Evolutionary conservation across 2,113 vertebrate species (phyloP).

Genomic region (Peromyscus californicus): DNA sequence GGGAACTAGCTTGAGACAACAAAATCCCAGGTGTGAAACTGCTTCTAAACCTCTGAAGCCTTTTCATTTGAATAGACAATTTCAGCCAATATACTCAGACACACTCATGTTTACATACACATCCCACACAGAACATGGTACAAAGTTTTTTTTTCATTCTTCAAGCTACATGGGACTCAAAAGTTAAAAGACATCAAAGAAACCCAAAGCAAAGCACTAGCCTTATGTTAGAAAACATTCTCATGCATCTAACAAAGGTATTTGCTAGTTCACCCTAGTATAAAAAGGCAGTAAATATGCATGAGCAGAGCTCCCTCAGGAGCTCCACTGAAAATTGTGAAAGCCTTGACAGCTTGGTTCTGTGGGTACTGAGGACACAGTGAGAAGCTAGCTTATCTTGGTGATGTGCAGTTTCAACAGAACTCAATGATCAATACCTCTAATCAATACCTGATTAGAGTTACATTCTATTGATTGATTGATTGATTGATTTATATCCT

Average conservation of each 20-base stretch:
- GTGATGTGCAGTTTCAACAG: background rate
- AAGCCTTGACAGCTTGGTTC: background rate
- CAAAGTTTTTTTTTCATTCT: background rate
- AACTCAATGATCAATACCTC: slow-evolving; percentile 42
- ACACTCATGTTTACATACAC: background rate
- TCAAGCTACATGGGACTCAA: background rate
- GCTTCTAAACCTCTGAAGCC: background rate
- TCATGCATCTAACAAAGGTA: background rate
- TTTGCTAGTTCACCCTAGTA: background rate
- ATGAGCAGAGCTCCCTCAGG: background rate
- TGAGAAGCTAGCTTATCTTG: background rate
- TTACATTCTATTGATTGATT: background rate
- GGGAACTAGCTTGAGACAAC: background rate
- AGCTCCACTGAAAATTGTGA: background rate
- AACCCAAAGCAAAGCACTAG: background rate
- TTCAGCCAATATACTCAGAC: background rate
- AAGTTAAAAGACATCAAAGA: background rate
- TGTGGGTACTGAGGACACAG: background rate
- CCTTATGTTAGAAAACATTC: background rate
- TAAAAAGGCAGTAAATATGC: slow-evolving; percentile 4
- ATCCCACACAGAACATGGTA: background rate
- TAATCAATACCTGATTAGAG: slow-evolving; percentile 3
- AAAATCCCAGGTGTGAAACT: background rate
- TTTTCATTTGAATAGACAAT: background rate
- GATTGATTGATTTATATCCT: background rate